Base-by-base conservation (phyloP, 2,797 vertebrate genomes). In the Diglossa cyanea region DNA sequence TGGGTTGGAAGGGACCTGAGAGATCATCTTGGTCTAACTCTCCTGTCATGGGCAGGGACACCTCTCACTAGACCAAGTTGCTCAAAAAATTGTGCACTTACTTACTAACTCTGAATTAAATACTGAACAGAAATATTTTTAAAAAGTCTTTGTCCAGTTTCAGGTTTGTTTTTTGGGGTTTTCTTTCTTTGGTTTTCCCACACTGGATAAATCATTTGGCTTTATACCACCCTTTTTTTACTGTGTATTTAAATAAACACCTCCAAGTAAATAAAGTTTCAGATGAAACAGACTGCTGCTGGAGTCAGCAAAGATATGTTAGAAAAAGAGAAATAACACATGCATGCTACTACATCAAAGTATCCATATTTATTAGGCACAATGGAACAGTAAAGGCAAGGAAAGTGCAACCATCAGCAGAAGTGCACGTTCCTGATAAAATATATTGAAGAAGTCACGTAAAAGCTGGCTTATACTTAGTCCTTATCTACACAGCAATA, bases 331-430 rank as follows among this genome's bases (percentile, higher is more conserved):
- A 66, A 86, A 35, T 71, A 85, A 54, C 13, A 20, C 47, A 89
- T 61, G 67, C 86, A 77, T 18, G n/a, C 61, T 83, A 68, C 39
- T 72, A 68, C 78, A 78, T 94, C 73, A 70, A 70, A 95, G 77
- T 78, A 92, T 91, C 86, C 86, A 75, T 94, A 96, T 94, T 92
- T 96, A 93, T 95, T 88, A 86, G 44, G 71, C 57, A 60, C 50
- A 83, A 71, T 48, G 47, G 68, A 93, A 91, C 42, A 85, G 71
- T 63, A 92, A 94, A 93, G 71, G 75, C 71, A 80, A 91, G 73
- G 67, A 83, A 97, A 92, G 26, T 33, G 75, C 94, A 92, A 26
- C 54, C 85, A 65, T 92, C 93, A 96, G 96, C 96, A 96, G 65
- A 96, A 94, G 31, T 13, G 19, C 53, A 71, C 16, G 6, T 33